phyloP scores from a whole-genome alignment of 2,113 vertebrate species.

The Lophura nycthemera region DNA sequence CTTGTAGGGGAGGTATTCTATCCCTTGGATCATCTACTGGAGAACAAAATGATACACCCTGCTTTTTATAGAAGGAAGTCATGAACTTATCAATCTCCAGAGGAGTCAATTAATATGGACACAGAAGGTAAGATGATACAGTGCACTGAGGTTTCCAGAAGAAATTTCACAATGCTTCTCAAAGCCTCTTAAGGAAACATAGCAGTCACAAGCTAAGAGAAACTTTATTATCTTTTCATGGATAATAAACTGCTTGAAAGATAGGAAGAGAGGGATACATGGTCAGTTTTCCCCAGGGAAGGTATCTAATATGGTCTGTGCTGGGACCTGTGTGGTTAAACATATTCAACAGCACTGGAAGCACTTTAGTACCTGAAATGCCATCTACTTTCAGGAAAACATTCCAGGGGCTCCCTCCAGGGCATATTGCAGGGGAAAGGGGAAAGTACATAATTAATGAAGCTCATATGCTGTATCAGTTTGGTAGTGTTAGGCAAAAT shows the following conservation, averaged over 20 bases:
- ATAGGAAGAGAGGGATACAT: not conserved
- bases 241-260: not conserved
- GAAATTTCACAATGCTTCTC: not conserved
- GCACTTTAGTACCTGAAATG: not conserved
- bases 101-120: not conserved
- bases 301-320: not conserved
- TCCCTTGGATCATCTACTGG: not conserved
- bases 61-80: not conserved
- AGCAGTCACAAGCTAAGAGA: not conserved
- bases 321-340: not conserved
- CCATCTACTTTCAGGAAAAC: not conserved
- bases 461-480: not conserved
- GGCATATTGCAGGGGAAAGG: not conserved
- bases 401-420: not conserved
- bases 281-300: not conserved
- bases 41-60: not conserved
- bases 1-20: no score
- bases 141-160: not conserved
- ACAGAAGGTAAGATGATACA: not conserved
- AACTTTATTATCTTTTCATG: not conserved
- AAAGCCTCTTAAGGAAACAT: not conserved
- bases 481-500: not conserved
- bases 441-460: not conserved
- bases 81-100: fast-evolving
- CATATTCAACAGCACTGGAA: not conserved